phyloP scores from a whole-genome alignment of 2,888 invertebrate species.

The Folsomia candida region DNA sequence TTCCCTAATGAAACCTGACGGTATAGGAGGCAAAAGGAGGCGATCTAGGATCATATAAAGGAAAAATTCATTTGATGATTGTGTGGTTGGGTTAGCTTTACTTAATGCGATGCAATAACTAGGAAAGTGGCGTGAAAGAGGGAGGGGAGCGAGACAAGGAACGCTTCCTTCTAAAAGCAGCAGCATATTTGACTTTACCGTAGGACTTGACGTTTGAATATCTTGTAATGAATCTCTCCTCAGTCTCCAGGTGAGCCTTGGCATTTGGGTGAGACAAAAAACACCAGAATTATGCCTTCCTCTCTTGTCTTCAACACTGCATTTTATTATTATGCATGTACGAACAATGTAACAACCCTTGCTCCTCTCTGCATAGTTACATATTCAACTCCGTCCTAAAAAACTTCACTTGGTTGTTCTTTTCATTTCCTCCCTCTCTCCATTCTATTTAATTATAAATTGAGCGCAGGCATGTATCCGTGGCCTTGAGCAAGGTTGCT shows the following conservation, averaged over 20 bases:
- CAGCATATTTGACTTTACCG: neutral
- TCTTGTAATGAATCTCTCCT: conserved; percentile 2
- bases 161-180: no score
- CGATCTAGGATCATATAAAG: neutral
- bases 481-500: conserved; percentile 9
- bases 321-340: conserved; percentile 8
- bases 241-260: conserved; percentile 8
- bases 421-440: neutral
- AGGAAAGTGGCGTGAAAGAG: neutral
- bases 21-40: neutral
- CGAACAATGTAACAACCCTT: neutral
- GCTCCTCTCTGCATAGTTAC: neutral
- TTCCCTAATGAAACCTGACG: neutral
- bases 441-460: neutral
- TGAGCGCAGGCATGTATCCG: neutral
- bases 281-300: conserved; percentile 10
- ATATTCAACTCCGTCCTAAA: neutral
- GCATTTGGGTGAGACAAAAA: neutral
- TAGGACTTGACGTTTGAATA: neutral
- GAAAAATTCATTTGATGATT: neutral
- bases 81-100: neutral
- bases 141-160: neutral
- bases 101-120: neutral
- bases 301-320: conserved; percentile 6
- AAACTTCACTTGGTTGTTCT: neutral